Evolutionary conservation across 1,140 invertebrate genomes (phyloP), one percentile per base, ranked within the genome.

Genomic region (Cephus cinctus): DNA sequence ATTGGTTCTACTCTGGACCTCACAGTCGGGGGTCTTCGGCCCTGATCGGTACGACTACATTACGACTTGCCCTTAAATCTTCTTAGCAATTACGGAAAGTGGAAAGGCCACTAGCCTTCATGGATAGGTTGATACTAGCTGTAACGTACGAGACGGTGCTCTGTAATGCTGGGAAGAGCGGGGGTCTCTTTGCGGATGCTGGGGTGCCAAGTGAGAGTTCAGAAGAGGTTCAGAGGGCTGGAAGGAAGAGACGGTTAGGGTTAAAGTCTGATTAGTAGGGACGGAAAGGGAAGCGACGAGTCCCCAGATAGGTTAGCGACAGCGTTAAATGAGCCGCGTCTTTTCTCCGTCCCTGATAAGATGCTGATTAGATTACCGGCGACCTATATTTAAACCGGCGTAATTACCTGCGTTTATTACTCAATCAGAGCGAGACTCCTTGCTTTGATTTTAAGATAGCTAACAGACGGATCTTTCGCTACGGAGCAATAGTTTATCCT

Each of bases 51-150:
- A 22, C 39, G 30, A 47, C 31, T 47, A 39, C 40, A 47, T 47
- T 52, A 44, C 47, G 25, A 35, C 50, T 27, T 38, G 39, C 51
- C 41, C 52, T 57, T 68, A 66, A 71, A 73, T 71, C 65, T 71
- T 56, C 43, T 41, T 53, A 56, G 63, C 63, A 67, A 69, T 67
- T 57, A 61, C 59, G 55, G 56, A 66, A 59, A 65, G 62, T 65
- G 57, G 59, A 57, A 50, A 53, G 50, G 54, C 47, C 39, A 27
- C 34, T 41, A n/a, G 39, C 9, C 11, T 20, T 8, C 25, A n/a
- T 6, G 25, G 25, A n/a, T 27, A n/a, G n/a, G n/a, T n/a, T n/a
- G n/a, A n/a, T n/a, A n/a, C n/a, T n/a, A n/a, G n/a, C n/a, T n/a
- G n/a, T n/a, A n/a, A n/a, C n/a, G n/a, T n/a, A n/a, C n/a, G n/a